Conservation (phyloP, 2,888 invertebrate genomes). For the Chaitophorus viminalis region DNA sequence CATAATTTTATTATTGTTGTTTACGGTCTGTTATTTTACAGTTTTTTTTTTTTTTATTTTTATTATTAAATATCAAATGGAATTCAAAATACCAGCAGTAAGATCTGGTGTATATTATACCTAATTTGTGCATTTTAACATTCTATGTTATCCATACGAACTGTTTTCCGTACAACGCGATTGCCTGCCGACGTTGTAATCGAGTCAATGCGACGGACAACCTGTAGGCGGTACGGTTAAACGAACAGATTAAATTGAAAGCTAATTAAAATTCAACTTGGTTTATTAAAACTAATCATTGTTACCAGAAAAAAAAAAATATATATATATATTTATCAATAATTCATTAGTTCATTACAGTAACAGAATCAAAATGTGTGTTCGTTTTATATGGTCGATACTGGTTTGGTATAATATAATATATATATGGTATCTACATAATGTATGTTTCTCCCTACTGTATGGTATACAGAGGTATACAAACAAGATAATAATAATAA, state of each 20-base stretch:
- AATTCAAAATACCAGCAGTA: not conserved
- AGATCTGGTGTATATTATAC: not conserved
- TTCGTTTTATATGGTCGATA: not conserved
- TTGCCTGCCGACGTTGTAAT: not conserved
- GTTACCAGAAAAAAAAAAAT: not conserved
- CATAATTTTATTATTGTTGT: not conserved
- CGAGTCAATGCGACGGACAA: not conserved
- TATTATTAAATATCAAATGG: not conserved
- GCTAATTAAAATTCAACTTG: slow-evolving; percentile 30
- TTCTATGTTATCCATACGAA: not conserved
- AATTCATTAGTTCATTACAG: too few relatives aligned
- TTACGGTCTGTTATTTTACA: not conserved
- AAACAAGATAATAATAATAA: too few relatives aligned
- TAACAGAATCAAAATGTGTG: not conserved
- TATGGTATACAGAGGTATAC: not conserved
- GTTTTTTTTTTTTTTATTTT: not conserved
- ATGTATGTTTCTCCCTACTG: too few relatives aligned
- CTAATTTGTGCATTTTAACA: not conserved
- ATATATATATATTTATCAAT: not conserved
- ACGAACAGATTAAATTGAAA: slow-evolving; percentile 30
- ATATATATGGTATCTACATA: not conserved
- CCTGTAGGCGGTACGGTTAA: not conserved
- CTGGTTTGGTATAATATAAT: not conserved
- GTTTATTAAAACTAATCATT: slow-evolving; percentile 20
- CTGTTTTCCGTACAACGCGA: not conserved